Base-by-base conservation (phyloP, 2,888 invertebrate genomes). In the Meliscaeva auricollis region DNA sequence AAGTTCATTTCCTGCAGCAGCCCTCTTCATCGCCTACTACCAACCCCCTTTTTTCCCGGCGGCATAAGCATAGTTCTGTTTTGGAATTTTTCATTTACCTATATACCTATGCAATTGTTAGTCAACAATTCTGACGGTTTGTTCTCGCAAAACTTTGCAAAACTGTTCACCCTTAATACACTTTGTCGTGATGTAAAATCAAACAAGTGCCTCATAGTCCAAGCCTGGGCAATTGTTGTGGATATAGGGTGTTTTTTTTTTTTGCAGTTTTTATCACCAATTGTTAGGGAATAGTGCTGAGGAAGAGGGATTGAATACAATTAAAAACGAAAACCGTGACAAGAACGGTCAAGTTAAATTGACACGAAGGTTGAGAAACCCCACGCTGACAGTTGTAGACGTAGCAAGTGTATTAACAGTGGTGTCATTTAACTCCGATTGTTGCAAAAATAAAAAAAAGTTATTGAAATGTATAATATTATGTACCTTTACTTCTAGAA, bases 121-220 rank as follows among this genome's bases (percentile, higher is more conserved):
- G 54, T 48, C 77, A 68, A 74, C 73, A 56, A 58, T 72, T 72
- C 72, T 66, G 46, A 52, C 32, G 52, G 75, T 46, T 73, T 66
- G 66, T 66, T 54, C 26, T 54, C 8, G 15, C 30, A 69, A 38
- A 66, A 81, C 69, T 73, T 82, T n/a, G 30, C n/a, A 60, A 82
- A 82, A 54, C 38, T 38, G 38, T 73, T 82, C 73, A 54, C 82
- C 82, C 82, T 60, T 78, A 69, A 73, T 62, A 58, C 68, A 82
- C 72, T 77, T 69, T 64, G 73, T 73, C 69, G 17, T 69, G 74
- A 26, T 58, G 78, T 54, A 74, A n/a, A 73, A 78, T 64, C 69
- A 78, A 78, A 83, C 78, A 78, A 78, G 72, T 64, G 48, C 54
- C 62, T 44, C 32, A 64, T 44, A 64, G 64, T 46, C 64, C 26